Evolutionary conservation across 2,797 vertebrate genomes (phyloP).

Genomic region (Tokudaia muenninki): DNA sequence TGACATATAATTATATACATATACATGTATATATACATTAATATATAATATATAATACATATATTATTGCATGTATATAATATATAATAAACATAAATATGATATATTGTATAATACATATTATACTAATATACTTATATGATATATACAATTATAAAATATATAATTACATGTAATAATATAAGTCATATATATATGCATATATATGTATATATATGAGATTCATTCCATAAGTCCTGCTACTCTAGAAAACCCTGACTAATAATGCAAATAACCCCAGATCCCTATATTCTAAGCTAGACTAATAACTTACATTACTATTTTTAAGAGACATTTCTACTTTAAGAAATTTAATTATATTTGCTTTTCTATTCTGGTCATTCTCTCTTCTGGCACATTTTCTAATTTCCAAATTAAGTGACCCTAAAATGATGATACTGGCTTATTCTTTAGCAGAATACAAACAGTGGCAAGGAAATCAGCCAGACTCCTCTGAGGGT

Average conservation of each 20-base stretch:
- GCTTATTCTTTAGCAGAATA: slow-evolving; percentile 39
- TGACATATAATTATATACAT: too few relatives aligned
- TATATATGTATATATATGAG: background rate
- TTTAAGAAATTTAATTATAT: slow-evolving; percentile 67
- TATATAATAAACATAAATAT: too few relatives aligned
- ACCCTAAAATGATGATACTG: background rate
- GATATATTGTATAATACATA: too few relatives aligned
- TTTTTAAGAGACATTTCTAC: slow-evolving; percentile 62
- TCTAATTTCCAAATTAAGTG: background rate
- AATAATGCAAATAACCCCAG: slow-evolving; percentile 47
- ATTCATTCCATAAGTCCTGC: background rate
- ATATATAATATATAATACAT: too few relatives aligned
- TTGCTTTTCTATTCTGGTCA: slow-evolving; percentile 39
- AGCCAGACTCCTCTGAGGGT: background rate
- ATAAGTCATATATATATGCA: background rate
- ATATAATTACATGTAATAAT: too few relatives aligned
- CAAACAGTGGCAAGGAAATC: background rate
- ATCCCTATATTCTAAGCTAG: slow-evolving; percentile 56
- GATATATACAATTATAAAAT: too few relatives aligned
- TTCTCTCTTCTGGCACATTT: background rate
- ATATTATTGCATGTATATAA: too few relatives aligned
- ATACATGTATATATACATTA: too few relatives aligned
- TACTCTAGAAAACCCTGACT: background rate
- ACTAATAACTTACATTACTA: slow-evolving; percentile 47
- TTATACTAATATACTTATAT: too few relatives aligned